Base-by-base conservation (phyloP, 2,888 invertebrate species). In the Aethes cnicana region DNA sequence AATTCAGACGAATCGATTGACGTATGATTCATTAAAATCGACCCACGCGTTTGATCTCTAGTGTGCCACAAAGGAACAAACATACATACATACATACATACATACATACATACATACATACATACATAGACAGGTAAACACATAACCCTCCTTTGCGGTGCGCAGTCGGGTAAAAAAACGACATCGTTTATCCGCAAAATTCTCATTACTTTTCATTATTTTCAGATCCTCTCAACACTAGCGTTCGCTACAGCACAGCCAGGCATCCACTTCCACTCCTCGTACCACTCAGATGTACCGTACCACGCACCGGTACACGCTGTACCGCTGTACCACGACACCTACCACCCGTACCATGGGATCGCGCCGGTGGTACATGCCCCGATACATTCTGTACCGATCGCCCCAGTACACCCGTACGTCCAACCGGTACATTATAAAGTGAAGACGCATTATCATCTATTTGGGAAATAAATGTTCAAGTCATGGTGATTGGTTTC, bases 371-470 rank as follows among this genome's bases (percentile, higher is more conserved):
- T 49, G 7, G 20, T 37, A 6, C 53, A 53, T 8, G n/a, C 14
- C 3, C 30, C 30, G 30, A 8, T 32, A 12, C 30, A 32, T 4
- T 1, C 30, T 4, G 26, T 5, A 26, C 11, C 28, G 12, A n/a
- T 11, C 25, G 16, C 30, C 6, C 57, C 57, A 14, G 37, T 47
- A 4, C 56, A 57, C 12, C 66, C 63, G 1, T 53, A 66, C 1
- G 62, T 63, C 1, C 56, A 52, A 4, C 48, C 54, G 0, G 62
- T 65, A 0, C 48, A 72, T 42, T 74, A 74, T 36, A 75, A 77
- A 57, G 69, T 75, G 17, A 77, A 77, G 46, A 66, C 67, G 2
- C 68, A 69, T 57, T 74, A 75, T 42, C 72, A 72, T 64, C 28
- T 70, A 2, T 69, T 69, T 50, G 70, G 72, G 2, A 68, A 68